Base-by-base conservation (phyloP, 2,888 invertebrate species). In the Dendrolimus houi region DNA sequence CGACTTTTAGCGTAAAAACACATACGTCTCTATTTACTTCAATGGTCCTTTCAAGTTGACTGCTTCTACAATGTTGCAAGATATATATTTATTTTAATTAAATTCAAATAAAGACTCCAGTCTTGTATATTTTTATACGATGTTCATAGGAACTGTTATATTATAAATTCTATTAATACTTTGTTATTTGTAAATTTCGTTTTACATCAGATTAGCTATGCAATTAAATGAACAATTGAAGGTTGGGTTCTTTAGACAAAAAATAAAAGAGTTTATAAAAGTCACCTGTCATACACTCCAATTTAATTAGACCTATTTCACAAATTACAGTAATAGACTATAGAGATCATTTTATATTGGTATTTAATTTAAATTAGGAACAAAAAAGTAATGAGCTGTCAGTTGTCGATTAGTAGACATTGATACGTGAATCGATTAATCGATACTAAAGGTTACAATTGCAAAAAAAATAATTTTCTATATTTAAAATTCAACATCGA, bases 171-270 rank as follows among this genome's bases (percentile, higher is more conserved):
- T 61, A 73, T 72, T 68, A 52, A 54, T 53, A 41, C 47, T 29
- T 62, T 60, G 29, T 54, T 58, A 67, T 69, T 64, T 62, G 62
- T 72, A 71, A 70, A 64, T 64, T 64, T 67, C 10, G 7, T 58
- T 62, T 63, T 62, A 59, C 58, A 58, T 60, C 62, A 72, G 72
- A 75, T 72, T 73, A 74, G 56, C 60, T 64, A 55, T 55, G 63
- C 68, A 75, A 75, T 74, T 73, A 72, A 68, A 65, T 55, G 52
- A 63, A 71, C 70, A 76, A 75, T 71, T 72, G 70, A 71, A 75
- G 68, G 69, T 69, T 68, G 61, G 57, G 63, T 57, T 66, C 61
- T 54, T 54, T 54, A 56, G 59, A 65, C 67, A 70, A 69, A 64
- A 66, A 13, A 9, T 42, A 53, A 58, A 13, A 29, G 42, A 14